Base-by-base conservation (phyloP, 1,140 invertebrate genomes). In the Macrostomum lignano region DNA sequence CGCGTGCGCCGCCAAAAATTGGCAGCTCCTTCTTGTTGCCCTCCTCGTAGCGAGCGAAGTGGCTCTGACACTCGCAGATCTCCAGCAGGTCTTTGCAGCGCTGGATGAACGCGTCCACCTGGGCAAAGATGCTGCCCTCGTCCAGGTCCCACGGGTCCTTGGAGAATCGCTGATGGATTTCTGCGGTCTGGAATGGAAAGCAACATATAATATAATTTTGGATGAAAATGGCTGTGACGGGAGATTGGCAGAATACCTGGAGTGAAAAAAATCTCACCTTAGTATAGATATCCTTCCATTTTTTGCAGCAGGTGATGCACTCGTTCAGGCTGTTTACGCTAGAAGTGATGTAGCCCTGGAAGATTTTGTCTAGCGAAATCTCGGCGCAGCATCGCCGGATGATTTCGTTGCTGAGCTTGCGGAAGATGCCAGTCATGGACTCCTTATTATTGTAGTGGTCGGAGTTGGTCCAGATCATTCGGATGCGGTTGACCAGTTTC, bases 391-490 rank as follows among this genome's bases (percentile, higher is more conserved):
- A 78, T 11, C 70, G 60, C 10, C 66, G 56, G 21, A 81, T 74
- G 1, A 84, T 68, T 43, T 74, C 73, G 55, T 81, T 81, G 49
- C 72, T 75, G 7, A 82, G 47, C 33, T 59, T 65, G 21, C 68
- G 65, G 40, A 74, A 71, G 0, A 82, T 55, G 19, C 66, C 67
- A 1, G 67, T 71, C 20, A 79, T 68, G 31, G 66, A 64, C 49
- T 61, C 57, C 31, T 54, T 47, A 6, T 47, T 68, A 38, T 71
- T 73, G 40, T 74, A 75, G 43, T 66, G 72, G 1, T 71, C 67
- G 0, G 74, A 76, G 40, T 78, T 68, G 36, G 69, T 52, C 74
- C 74, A 77, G 42, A 81, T 74, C 28, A 71, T 70, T 33, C 73
- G 63, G 33, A 77, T 68, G 0, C 71, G 51, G 42, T 74, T 67